A percentile compares a stretch with the other conserved stretches of the same genome.
Conservation (phyloP, 1,140 invertebrate species). For the Neuroterus valhalla region DNA sequence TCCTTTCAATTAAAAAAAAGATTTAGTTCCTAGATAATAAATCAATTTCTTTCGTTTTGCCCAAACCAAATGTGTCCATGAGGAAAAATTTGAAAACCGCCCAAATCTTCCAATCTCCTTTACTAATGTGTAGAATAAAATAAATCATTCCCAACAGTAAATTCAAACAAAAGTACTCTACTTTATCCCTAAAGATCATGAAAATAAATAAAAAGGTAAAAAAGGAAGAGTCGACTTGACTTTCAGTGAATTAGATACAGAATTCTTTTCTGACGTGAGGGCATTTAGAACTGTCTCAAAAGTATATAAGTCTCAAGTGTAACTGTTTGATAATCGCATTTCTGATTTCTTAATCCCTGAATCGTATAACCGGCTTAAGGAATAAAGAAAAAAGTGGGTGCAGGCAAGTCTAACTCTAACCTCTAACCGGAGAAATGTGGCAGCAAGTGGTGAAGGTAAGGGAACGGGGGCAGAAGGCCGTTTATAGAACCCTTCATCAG, state of each 20-base stretch:
- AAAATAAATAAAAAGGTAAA: not conserved
- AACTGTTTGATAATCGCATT: constrained; percentile 21
- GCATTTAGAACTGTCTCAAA: constrained; percentile 12
- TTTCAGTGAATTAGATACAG: not conserved
- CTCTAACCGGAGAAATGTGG: constrained; percentile 15
- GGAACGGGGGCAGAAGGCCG: constrained; percentile 55
- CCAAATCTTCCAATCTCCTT: no score
- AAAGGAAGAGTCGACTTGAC: not conserved
- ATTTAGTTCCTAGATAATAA: no score
- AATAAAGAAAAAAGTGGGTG: constrained; percentile 9
- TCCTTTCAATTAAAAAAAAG: no score
- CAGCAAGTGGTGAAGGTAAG: constrained; percentile 29
- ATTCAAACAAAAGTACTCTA: no score
- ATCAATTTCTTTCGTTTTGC: no score
- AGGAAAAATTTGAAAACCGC: no score
- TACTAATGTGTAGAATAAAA: no score
- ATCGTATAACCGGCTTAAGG: constrained; percentile 19
- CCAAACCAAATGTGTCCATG: no score
- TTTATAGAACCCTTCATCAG: constrained; percentile 74
- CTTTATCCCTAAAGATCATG: no score
- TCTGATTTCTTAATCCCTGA: constrained; percentile 26
- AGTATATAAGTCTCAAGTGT: not conserved
- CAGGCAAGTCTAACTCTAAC: constrained; percentile 20
- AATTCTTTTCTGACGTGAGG: constrained; percentile 2
- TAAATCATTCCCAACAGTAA: no score